Conservation (phyloP, 2,113 vertebrate genomes). For the Cettia cetti region DNA sequence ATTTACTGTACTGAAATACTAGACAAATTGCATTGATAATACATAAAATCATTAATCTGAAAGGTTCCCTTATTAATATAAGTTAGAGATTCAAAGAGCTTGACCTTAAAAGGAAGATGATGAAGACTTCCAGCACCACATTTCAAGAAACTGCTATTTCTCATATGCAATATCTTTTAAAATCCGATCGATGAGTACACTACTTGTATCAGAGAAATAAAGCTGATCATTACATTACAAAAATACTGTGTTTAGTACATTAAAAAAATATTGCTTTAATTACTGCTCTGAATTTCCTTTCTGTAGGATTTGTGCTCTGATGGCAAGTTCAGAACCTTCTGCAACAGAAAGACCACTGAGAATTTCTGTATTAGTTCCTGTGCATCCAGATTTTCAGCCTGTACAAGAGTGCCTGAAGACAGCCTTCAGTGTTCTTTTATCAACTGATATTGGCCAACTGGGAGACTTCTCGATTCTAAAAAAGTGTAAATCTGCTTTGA, state of each 20-base stretch:
- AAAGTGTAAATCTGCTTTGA: background rate
- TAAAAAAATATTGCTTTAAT: background rate
- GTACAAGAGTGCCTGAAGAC: background rate
- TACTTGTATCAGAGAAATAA: background rate
- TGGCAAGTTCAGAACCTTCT: background rate
- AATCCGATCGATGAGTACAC: background rate
- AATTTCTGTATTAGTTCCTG: background rate
- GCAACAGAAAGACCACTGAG: background rate
- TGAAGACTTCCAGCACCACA: background rate
- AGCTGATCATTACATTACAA: background rate
- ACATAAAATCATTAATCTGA: background rate
- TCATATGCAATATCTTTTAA: background rate
- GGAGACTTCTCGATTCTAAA: background rate
- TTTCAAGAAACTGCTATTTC: background rate
- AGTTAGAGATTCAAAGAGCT: background rate
- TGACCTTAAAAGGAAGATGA: background rate
- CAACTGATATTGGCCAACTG: background rate
- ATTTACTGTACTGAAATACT: background rate
- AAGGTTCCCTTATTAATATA: background rate
- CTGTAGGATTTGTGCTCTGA: background rate
- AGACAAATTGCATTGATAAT: background rate
- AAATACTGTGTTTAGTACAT: background rate
- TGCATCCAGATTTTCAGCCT: background rate
- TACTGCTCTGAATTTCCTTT: background rate
- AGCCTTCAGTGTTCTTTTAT: background rate